A percentile compares a stretch with the other conserved stretches of the same genome.
Conservation (phyloP, 2,888 invertebrate genomes). For the Phyllotreta striolata region DNA sequence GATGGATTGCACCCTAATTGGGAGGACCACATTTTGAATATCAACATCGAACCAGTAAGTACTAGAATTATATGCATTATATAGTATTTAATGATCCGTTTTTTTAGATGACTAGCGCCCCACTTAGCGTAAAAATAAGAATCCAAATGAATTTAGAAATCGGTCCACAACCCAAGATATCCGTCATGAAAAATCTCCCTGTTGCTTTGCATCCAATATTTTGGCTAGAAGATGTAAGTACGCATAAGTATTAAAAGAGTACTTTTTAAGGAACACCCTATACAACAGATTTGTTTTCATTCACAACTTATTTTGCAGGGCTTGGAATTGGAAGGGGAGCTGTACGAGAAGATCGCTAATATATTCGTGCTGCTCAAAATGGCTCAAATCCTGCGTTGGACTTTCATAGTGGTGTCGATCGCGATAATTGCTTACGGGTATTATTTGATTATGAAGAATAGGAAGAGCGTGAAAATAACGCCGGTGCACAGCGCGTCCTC, state of each 20-base stretch:
- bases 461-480: conserved; percentile 42
- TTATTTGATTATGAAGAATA: conserved; percentile 57
- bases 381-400: conserved; percentile 66
- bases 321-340: conserved; percentile 68
- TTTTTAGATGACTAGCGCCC: conserved; percentile 73
- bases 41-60: conserved; percentile 82
- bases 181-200: conserved; percentile 71
- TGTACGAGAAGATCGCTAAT: conserved; percentile 70
- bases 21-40: conserved; percentile 74
- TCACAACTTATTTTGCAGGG: conserved; percentile 43
- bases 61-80: not conserved
- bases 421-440: conserved; percentile 57
- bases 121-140: conserved; percentile 74
- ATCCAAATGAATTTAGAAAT: conserved; percentile 78
- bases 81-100: not conserved
- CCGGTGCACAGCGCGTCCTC: conserved; percentile 27
- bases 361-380: conserved; percentile 65
- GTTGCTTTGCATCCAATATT: conserved; percentile 73
- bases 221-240: conserved; percentile 79
- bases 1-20: conserved; percentile 72
- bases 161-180: conserved; percentile 69
- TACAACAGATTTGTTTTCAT: too few relatives aligned
- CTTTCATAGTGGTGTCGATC: conserved; percentile 64
- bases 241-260: too few relatives aligned
- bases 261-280: too few relatives aligned